phyloP scores from a whole-genome alignment of 2,888 invertebrate genomes.

The Mesochorus sp. region DNA sequence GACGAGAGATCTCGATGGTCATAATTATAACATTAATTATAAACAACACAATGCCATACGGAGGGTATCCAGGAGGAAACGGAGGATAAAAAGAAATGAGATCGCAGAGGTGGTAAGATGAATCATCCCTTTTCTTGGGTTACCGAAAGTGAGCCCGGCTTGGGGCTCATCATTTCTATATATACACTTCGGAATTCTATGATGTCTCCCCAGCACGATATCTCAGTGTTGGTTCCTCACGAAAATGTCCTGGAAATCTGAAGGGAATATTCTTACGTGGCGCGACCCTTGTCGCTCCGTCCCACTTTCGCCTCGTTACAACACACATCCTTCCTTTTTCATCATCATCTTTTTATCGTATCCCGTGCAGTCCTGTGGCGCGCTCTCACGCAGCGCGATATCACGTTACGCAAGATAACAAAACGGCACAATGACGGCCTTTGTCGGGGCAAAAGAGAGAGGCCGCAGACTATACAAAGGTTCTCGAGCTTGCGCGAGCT shows the following conservation, averaged over 20 bases:
- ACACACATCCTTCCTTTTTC: no score
- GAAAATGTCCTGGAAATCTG: slow-evolving; percentile 35
- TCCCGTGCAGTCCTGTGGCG: slow-evolving; percentile 26
- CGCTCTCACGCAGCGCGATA: slow-evolving; percentile 30
- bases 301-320: slow-evolving; percentile 1
- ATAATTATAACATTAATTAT: slow-evolving; percentile 13
- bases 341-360: slow-evolving; percentile 29
- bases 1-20: not conserved
- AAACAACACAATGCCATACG: slow-evolving; percentile 37
- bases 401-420: slow-evolving; percentile 57
- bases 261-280: not conserved
- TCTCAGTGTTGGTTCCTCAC: slow-evolving; percentile 5
- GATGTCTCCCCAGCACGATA: slow-evolving; percentile 8
- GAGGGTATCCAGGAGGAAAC: not conserved
- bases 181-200: not conserved
- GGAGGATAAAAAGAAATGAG: slow-evolving; percentile 1
- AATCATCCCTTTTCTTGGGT: slow-evolving; percentile 38
- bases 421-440: slow-evolving; percentile 52
- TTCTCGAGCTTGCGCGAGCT: slow-evolving; percentile 8
- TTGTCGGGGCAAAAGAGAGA: slow-evolving; percentile 26
- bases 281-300: not conserved
- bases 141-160: no score
- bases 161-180: slow-evolving; percentile 31
- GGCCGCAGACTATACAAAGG: not conserved
- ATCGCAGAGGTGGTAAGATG: slow-evolving; percentile 1